These are phyloP conservation scores for Cirrhinus mrigala DNA, from an alignment of 2,797 vertebrate genomes.

Conservation along the genomic window DNA sequence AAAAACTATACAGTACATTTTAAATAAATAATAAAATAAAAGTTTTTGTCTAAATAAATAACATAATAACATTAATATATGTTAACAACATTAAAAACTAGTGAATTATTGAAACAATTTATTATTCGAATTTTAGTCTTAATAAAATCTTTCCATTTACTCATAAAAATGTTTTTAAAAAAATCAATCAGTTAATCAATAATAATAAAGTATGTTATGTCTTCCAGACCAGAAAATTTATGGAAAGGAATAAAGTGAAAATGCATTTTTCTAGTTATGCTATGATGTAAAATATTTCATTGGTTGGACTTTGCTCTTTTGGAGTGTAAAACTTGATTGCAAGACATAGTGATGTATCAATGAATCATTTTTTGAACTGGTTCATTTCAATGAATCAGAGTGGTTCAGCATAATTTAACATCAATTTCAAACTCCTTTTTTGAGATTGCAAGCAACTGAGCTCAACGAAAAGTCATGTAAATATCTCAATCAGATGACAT, in stretches of 20 bases:
- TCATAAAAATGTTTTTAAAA: too few species aligned
- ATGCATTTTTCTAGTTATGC: background rate
- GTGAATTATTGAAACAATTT: too few species aligned
- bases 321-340: background rate
- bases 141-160: too few species aligned
- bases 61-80: background rate
- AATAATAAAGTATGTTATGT: too few species aligned
- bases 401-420: background rate
- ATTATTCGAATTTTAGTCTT: too few species aligned
- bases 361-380: background rate
- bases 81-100: background rate
- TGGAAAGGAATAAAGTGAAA: background rate
- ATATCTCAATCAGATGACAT: background rate
- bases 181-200: too few species aligned
- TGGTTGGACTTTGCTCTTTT: background rate
- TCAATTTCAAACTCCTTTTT: too few species aligned
- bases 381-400: background rate
- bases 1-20: too few species aligned
- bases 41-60: background rate
- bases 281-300: background rate
- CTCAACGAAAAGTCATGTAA: background rate
- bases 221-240: too few species aligned
- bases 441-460: background rate
- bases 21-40: too few species aligned
- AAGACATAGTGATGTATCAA: background rate